Percentiles rank a stretch among this genome's conserved stretches.
phyloP scores from a whole-genome alignment of 2,113 vertebrate genomes.

The Climacteris rufus region DNA sequence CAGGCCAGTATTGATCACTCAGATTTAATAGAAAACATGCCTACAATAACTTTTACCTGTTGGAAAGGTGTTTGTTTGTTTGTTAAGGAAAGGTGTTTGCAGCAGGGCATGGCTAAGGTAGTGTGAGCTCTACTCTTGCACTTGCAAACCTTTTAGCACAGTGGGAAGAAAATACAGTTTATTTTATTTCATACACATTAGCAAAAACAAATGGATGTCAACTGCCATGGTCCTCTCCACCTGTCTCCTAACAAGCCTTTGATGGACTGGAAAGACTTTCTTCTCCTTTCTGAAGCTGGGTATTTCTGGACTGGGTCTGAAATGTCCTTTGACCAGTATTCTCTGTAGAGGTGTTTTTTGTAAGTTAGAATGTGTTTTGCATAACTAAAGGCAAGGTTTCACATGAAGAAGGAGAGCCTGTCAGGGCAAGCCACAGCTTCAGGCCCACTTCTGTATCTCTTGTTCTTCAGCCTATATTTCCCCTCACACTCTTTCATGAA shows the following conservation, averaged over 20 bases:
- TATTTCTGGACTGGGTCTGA: background rate
- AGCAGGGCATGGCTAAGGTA: background rate
- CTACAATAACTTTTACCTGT: background rate
- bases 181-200: background rate
- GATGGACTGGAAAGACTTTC: background rate
- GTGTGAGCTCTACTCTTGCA: background rate
- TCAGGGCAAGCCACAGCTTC: background rate
- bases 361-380: background rate
- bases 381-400: background rate
- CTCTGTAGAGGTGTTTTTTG: background rate
- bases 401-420: background rate
- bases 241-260: background rate
- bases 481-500: rapidly evolving
- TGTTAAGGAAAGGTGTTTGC: background rate
- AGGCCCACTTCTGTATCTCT: background rate
- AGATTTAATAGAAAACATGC: background rate
- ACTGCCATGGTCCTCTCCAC: background rate
- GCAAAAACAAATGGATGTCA: background rate
- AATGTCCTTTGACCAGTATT: background rate
- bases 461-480: background rate
- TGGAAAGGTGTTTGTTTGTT: too few relatives aligned
- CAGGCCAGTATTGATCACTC: background rate
- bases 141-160: background rate
- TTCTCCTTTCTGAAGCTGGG: background rate
- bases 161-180: background rate